Evolutionary conservation across 2,888 invertebrate species (phyloP), one percentile per base, ranked within the genome.

Genomic region (Patella pellucida): DNA sequence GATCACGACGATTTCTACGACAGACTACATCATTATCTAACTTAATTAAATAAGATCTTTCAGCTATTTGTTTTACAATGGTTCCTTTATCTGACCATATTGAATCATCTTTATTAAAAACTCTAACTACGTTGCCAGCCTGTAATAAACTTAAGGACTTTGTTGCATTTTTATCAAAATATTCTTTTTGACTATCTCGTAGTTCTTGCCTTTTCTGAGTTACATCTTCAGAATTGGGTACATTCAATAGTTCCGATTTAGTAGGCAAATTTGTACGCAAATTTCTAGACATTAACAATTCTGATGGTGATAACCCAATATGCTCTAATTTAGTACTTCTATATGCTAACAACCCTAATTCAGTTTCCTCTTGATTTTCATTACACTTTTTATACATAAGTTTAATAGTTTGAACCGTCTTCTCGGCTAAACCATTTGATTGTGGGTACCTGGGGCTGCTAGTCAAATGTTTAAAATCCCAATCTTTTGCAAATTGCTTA

Each of bases 391-490:
- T 78, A 27, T 27, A 27, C 27, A 27, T 27, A 12, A 52, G 51
- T 68, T 85, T 84, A 0, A 78, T 72, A 1, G 72, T 82, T 71
- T 82, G 78, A 1, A 85, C 84, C 16, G 74, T 75, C 41, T 62
- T 73, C 54, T 83, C 84, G 9, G 80, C 82, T 12, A 82, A 72
- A 14, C 84, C 81, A 74, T 83, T 85, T 14, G 76, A 75, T 62
- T 82, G 75, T 16, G 81, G 79, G 68, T 78, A 82, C 15, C 69
- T 41, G 1, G 80, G 82, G 31, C 75, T 77, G 15, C 77, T 78
- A 23, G 81, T 81, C 7, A 76, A 27, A 71, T 82, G 82, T 5
- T 71, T n/a, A 74, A 83, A 79, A 50, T 77, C 75, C 77, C 77
- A 82, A 16, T 77, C 69, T 19, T 73, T 50, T 23, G 77, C 52